These are phyloP conservation scores for Saimiri boliviensis DNA, from an alignment of 2,113 vertebrate species.

Conservation along the genomic window DNA sequence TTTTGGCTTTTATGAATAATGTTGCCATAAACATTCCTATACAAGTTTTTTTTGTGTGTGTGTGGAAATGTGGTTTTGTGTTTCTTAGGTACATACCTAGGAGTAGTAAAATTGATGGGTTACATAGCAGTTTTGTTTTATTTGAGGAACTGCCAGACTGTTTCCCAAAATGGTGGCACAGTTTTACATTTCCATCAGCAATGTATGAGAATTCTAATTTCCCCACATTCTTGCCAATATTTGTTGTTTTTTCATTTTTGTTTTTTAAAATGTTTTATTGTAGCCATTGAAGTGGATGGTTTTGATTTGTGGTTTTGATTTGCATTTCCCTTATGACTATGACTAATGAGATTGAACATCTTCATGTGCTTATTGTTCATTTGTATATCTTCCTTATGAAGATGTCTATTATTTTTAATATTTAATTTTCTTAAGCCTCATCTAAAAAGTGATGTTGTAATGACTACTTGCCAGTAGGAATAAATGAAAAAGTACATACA, in stretches of 20 bases:
- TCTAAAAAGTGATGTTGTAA: neutral
- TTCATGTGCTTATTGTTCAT: neutral
- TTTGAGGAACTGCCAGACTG: neutral
- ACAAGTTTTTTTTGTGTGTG: neutral
- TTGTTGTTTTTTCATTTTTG: conserved; percentile 23
- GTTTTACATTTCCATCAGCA: neutral
- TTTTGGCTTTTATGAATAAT: neutral
- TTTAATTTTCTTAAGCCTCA: conserved; percentile 9
- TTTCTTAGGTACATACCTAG: neutral
- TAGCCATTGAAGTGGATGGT: neutral
- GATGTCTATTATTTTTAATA: neutral
- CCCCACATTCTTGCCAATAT: neutral
- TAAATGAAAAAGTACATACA: neutral
- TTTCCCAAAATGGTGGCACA: neutral
- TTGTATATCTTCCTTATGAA: neutral
- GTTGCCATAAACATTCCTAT: neutral
- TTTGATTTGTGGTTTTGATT: neutral
- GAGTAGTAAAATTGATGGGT: neutral
- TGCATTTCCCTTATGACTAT: neutral
- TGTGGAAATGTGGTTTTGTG: neutral
- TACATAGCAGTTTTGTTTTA: neutral
- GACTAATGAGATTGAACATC: neutral
- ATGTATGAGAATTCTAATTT: neutral
- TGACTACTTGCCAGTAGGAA: neutral
- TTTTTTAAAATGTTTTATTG: neutral